Percentiles rank a stretch among this genome's conserved stretches.
These are phyloP conservation scores for Oostethus manadensis DNA, from an alignment of 2,113 vertebrate genomes.

Conservation along the genomic window DNA sequence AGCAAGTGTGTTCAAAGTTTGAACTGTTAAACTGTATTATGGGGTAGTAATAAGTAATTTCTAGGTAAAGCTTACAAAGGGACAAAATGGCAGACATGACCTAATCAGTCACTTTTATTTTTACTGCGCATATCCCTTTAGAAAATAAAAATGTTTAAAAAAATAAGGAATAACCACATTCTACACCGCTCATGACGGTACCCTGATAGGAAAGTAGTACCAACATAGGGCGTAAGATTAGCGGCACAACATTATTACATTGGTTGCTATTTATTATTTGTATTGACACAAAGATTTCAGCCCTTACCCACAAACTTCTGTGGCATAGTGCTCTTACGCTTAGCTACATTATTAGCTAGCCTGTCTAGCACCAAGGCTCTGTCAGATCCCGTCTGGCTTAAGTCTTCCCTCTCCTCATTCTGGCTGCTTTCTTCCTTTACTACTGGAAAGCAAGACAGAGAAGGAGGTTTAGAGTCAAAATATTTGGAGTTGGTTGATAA, in stretches of 20 bases:
- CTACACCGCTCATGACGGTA: background rate
- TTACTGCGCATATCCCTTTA: background rate
- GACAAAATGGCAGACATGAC: background rate
- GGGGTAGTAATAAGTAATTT: background rate
- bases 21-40: no score
- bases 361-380: conserved; percentile 98
- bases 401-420: conserved; percentile 95
- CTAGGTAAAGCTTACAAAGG: background rate
- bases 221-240: conserved; percentile 6
- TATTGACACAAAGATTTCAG: conserved; percentile 74
- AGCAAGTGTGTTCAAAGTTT: no score
- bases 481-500: conserved; percentile 37
- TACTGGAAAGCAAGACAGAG: conserved; percentile 92
- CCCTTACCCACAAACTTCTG: conserved; percentile 99
- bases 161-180: background rate
- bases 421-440: conserved; percentile 98
- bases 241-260: background rate
- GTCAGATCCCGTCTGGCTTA: conserved; percentile 93
- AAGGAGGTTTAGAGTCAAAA: conserved; percentile 70
- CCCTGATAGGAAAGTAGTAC: background rate
- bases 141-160: background rate
- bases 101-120: background rate
- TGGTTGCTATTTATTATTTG: background rate
- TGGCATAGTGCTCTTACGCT: conserved; percentile 99
- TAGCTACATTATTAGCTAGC: conserved; percentile 99